Conservation (phyloP, 2,888 invertebrate genomes). For the Gerosis bhagava region DNA sequence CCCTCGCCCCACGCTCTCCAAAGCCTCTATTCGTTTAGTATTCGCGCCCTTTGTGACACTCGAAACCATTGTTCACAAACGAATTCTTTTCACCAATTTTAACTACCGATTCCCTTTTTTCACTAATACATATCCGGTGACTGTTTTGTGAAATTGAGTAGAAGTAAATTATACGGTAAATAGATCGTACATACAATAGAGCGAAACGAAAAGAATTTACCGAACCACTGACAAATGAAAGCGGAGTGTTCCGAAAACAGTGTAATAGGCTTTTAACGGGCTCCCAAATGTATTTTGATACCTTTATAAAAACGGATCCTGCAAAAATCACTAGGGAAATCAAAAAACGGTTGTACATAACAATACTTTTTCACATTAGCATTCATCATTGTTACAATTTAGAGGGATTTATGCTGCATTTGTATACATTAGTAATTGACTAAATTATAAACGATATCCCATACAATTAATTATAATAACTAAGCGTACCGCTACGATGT, state of each 20-base stretch:
- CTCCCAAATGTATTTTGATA: slow-evolving; percentile 27
- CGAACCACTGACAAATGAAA: background rate
- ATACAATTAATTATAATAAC: background rate
- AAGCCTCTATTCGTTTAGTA: slow-evolving; percentile 72
- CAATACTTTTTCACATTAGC: slow-evolving; percentile 24
- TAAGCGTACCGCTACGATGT: slow-evolving; percentile 11
- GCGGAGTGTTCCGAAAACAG: background rate
- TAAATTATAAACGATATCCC: background rate
- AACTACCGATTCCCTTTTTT: slow-evolving; percentile 14
- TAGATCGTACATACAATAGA: too few species aligned
- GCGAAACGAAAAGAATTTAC: background rate
- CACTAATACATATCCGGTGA: slow-evolving; percentile 7
- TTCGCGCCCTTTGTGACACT: slow-evolving; percentile 80
- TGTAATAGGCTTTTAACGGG: slow-evolving; percentile 20
- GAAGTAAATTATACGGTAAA: too few species aligned
- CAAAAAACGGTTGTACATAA: slow-evolving; percentile 38
- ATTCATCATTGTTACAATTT: too few species aligned
- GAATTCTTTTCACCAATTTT: slow-evolving; percentile 45
- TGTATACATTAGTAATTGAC: slow-evolving; percentile 3
- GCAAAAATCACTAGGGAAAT: slow-evolving; percentile 41
- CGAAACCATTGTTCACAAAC: slow-evolving; percentile 72
- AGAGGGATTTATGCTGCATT: too few species aligned
- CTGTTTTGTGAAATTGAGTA: background rate
- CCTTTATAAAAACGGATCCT: slow-evolving; percentile 37
- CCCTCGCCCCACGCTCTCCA: slow-evolving; percentile 43